A percentile compares a stretch with the other conserved stretches of the same genome.
Evolutionary conservation across 2,888 invertebrate genomes (phyloP).

Genomic region (Drosophila parthenogenetica): DNA sequence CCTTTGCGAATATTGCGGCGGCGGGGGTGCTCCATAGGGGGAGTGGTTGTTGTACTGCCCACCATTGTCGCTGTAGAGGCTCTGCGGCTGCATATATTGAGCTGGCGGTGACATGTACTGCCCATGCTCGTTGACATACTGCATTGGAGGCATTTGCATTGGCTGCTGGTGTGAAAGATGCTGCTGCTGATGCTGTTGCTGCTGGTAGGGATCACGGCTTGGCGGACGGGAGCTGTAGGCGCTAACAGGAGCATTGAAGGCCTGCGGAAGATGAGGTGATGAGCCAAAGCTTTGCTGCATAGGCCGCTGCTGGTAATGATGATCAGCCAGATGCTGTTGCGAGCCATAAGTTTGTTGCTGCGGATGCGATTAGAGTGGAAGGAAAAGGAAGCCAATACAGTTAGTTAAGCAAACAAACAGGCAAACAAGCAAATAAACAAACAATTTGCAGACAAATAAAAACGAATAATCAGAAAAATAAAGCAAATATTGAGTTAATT

Average conservation of each 20-base stretch:
- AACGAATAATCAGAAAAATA: conserved; percentile 1
- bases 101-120: conserved; percentile 83
- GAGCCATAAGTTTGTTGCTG: conserved; percentile 86
- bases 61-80: conserved; percentile 85
- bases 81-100: conserved; percentile 79
- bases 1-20: conserved; percentile 80
- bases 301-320: conserved; percentile 83
- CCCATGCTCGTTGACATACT: conserved; percentile 85
- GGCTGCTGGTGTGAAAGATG: conserved; percentile 71
- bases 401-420: conserved; percentile 23
- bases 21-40: conserved; percentile 83
- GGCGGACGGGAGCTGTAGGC: conserved; percentile 84
- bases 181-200: conserved; percentile 68
- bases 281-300: conserved; percentile 84
- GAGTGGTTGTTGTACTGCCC: conserved; percentile 77
- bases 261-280: conserved; percentile 84
- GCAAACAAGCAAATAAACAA: background rate
- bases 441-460: conserved; percentile 27
- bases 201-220: conserved; percentile 84
- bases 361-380: conserved; percentile 52
- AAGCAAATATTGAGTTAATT: conserved; percentile 17
- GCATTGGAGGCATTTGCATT: conserved; percentile 77
- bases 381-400: conserved; percentile 16
- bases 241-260: conserved; percentile 80
- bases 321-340: conserved; percentile 86